Evolutionary conservation across 2,888 invertebrate genomes (phyloP), one percentile per base, ranked within the genome.

Genomic region (Himalopsyche tibetana): DNA sequence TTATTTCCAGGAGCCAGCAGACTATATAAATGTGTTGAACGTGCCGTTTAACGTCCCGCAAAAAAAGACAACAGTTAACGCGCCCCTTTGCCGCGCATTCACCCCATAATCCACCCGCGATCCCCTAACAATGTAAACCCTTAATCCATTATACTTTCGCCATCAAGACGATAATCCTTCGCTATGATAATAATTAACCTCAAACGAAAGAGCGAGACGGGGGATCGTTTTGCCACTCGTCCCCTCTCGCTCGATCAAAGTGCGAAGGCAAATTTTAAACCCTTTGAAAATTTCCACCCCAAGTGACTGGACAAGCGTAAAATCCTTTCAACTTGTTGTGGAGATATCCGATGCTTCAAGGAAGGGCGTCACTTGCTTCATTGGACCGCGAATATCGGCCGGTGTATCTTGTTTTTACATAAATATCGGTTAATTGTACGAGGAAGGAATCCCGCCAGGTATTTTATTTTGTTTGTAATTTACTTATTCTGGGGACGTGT

Each of bases 261-360:
- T 74, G 80, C 36, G 28, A 80, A 80, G 84, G 84, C 79, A 84
- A 84, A 84, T 84, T 84, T 74, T 84, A 79, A 84, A 51, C 79
- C 80, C 55, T 79, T 45, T 45, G 80, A 80, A 84, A 83, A 80
- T 80, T 81, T 84, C 63, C 84, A 55, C 38, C 55, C 38, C 74
- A 45, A 55, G 36, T 55, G 81, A 55, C 81, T 69, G 86, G 79
- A 86, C 83, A 83, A 55, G 86, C 86, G 83, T 82, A 83, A 86
- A 86, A 86, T 86, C 86, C 86, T 86, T 86, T 86, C 86, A 86
- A 83, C 74, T 74, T 74, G 74, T 74, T 74, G 74, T 28, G 36
- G 38, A 38, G 74, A 36, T 74, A 74, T 36, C 12, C 36, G 36
- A 28, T 36, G 63, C 63, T 63, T 11, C 19, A 9, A 63, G 63